A percentile compares a stretch with the other conserved stretches of the same genome.
Evolutionary conservation across 2,113 vertebrate species (phyloP).

Genomic region (Euleptes europaea): DNA sequence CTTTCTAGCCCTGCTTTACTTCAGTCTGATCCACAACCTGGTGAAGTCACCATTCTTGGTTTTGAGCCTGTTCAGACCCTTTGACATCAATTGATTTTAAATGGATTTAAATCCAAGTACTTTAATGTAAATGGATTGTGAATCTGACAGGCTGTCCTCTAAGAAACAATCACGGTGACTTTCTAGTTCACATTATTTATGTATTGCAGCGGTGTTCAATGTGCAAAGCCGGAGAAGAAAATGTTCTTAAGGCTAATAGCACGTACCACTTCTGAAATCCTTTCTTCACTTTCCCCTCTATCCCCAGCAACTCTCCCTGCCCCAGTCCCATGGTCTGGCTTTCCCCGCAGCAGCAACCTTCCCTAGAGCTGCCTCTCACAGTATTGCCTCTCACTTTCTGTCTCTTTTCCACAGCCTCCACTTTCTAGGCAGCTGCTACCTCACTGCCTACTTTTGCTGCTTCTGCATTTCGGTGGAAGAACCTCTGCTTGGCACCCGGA

Average conservation of each 20-base stretch:
- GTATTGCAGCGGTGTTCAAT: not conserved
- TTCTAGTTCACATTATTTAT: not conserved
- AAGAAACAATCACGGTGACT: not conserved
- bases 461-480: not conserved
- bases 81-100: not conserved
- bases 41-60: not conserved
- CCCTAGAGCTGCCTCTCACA: not conserved
- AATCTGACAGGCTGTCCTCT: not conserved
- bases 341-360: not conserved
- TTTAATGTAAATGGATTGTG: not conserved
- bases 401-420: not conserved
- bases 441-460: not conserved
- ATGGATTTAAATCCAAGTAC: not conserved
- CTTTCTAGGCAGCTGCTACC: not conserved
- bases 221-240: not conserved
- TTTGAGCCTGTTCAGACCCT: not conserved
- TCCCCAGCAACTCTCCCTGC: not conserved
- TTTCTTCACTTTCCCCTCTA: not conserved
- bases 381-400: not conserved
- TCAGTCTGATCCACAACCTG: not conserved
- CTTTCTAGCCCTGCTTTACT: conserved; percentile 23
- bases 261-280: not conserved
- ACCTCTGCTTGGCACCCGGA: too few species aligned
- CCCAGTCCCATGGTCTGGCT: not conserved
- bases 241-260: not conserved